Conservation (phyloP, 2,113 vertebrate genomes). For the Fregetta grallaria region DNA sequence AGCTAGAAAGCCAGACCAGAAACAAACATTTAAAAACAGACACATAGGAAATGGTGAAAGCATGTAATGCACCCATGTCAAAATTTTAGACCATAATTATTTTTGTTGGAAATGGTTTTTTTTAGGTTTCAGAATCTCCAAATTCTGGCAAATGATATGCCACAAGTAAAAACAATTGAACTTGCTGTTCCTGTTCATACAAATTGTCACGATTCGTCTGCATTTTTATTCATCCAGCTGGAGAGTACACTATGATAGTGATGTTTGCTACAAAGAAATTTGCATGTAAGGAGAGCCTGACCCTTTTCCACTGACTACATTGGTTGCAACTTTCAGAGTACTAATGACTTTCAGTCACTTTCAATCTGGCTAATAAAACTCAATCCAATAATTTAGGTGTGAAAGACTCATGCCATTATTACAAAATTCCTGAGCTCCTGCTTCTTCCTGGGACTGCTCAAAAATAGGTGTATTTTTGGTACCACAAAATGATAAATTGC, state of each 20-base stretch:
- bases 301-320: not conserved
- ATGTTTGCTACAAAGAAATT: not conserved
- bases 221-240: not conserved
- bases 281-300: not conserved
- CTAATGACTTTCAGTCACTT: constrained; percentile 28
- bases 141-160: not conserved
- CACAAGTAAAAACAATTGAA: not conserved
- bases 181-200: not conserved
- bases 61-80: rapidly evolving
- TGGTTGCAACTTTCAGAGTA: not conserved
- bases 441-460: not conserved
- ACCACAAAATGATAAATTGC: constrained; percentile 66
- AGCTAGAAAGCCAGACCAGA: not conserved
- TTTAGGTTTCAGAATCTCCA: not conserved
- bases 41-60: not conserved
- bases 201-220: not conserved
- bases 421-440: constrained; percentile 27
- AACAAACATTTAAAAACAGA: not conserved
- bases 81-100: not conserved
- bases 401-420: not conserved
- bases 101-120: not conserved
- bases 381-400: not conserved
- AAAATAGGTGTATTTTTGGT: constrained; percentile 38
- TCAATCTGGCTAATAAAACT: constrained; percentile 15
- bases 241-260: not conserved